Evolutionary conservation across 2,888 invertebrate species (phyloP), one percentile per base, ranked within the genome.

Genomic region (Cerastis rubricosa): DNA sequence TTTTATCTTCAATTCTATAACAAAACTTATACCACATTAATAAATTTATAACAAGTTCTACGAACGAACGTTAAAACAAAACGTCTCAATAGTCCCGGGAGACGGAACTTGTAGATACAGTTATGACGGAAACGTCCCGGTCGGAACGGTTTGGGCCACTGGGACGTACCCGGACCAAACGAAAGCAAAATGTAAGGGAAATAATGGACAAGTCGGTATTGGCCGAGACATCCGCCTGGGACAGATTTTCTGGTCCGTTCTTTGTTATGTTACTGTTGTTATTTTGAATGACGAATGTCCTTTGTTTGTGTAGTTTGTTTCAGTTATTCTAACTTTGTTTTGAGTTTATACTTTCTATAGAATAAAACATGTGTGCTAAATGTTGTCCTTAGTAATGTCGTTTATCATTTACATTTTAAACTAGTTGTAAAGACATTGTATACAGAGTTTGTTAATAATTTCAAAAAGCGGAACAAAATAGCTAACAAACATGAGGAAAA

Each of bases 41-140:
- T 70, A 45, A 59, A 64, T 72, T 72, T 74, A 74, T 61, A 73
- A 81, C 65, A 76, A 67, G 14, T 68, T 74, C 70, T n/a, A 29
- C 47, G n/a, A n/a, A n/a, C 47, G 67, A 69, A 79, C 54, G 70
- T 29, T 63, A 76, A 81, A 79, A 79, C 76, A 71, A 51, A 64
- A 69, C 43, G 49, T 72, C n/a, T n/a, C 81, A 77, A 77, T 57
- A 57, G 66, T 79, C 81, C 74, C 77, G 25, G 19, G 82, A 71
- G 78, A 74, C 66, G 72, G 77, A 81, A 85, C 79, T 81, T 59
- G 43, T 71, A 67, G 72, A 83, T 76, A 80, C 80, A 78, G 73
- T 80, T 80, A 84, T 81, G 85, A 81, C 75, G 63, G 74, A 77
- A 87, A 61, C 51, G 29, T 51, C 43, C 47, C 80, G 40, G 54